Evolutionary conservation across 2,888 invertebrate genomes (phyloP).

Genomic region (Plebejus melissa): DNA sequence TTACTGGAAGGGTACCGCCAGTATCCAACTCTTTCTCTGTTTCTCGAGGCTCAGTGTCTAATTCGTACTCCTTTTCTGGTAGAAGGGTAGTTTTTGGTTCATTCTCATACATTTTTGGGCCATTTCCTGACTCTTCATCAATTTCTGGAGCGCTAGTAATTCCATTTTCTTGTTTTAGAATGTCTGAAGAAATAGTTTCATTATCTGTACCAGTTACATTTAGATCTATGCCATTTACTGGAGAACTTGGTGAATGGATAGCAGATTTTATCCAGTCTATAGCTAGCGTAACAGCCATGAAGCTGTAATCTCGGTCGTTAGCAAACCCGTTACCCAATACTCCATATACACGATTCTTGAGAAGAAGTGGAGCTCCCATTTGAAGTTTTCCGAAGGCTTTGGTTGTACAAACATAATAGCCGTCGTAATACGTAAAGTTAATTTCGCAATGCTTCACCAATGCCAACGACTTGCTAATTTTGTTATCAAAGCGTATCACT

Average conservation of each 20-base stretch:
- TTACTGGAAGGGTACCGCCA: not conserved
- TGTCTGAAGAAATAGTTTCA: not conserved
- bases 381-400: constrained; percentile 40
- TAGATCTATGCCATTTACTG: not conserved
- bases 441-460: constrained; percentile 46
- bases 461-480: constrained; percentile 40
- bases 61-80: not conserved
- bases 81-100: not conserved
- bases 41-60: not conserved
- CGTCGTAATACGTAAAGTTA: constrained; percentile 30
- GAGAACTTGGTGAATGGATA: not conserved
- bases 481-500: constrained; percentile 42
- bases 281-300: constrained; percentile 31
- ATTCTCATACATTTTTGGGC: not conserved
- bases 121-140: no score
- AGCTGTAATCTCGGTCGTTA: constrained; percentile 29
- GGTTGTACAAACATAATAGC: constrained; percentile 48
- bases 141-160: not conserved
- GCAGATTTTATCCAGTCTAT: constrained; percentile 44
- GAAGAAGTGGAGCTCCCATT: constrained; percentile 51
- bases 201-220: not conserved
- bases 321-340: constrained; percentile 31
- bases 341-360: constrained; percentile 44
- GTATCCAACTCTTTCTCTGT: not conserved
- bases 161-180: not conserved